phyloP scores from a whole-genome alignment of 2,888 invertebrate genomes.

The Parascotia fuliginaria region DNA sequence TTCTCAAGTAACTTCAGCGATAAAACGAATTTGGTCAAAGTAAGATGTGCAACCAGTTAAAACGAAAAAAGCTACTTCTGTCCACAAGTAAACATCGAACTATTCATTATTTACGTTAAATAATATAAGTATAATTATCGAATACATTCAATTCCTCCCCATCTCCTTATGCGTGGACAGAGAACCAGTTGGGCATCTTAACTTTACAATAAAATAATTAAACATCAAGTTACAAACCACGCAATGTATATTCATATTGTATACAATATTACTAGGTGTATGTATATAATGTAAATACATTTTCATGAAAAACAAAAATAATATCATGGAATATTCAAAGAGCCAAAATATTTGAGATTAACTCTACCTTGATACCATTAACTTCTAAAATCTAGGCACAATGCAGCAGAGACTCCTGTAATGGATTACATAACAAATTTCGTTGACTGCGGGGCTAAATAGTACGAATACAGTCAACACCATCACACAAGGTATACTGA shows the following conservation, averaged over 20 bases:
- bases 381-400: slow-evolving; percentile 87
- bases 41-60: slow-evolving; percentile 81
- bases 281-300: slow-evolving; percentile 86
- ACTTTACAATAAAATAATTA: slow-evolving; percentile 81
- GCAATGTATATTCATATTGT: slow-evolving; percentile 83
- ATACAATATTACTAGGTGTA: slow-evolving; percentile 85
- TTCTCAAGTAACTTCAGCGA: slow-evolving; percentile 76
- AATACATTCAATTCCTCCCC: slow-evolving; percentile 70
- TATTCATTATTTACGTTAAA: slow-evolving; percentile 49
- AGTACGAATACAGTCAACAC: slow-evolving; percentile 70
- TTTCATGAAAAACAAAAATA: slow-evolving; percentile 84
- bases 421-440: slow-evolving; percentile 84
- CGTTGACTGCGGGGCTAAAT: slow-evolving; percentile 83
- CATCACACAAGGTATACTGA: slow-evolving; percentile 71
- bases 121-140: slow-evolving; percentile 51
- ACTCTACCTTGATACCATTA: slow-evolving; percentile 85
- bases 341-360: slow-evolving; percentile 86
- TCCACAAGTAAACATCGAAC: slow-evolving; percentile 59
- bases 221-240: slow-evolving; percentile 84
- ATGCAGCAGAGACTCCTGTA: slow-evolving; percentile 86
- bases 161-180: slow-evolving; percentile 63
- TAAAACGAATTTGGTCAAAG: slow-evolving; percentile 77
- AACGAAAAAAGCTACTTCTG: slow-evolving; percentile 61
- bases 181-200: slow-evolving; percentile 81
- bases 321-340: slow-evolving; percentile 86